phyloP scores from a whole-genome alignment of 2,797 vertebrate species.

The Lagorchestes hirsutus region DNA sequence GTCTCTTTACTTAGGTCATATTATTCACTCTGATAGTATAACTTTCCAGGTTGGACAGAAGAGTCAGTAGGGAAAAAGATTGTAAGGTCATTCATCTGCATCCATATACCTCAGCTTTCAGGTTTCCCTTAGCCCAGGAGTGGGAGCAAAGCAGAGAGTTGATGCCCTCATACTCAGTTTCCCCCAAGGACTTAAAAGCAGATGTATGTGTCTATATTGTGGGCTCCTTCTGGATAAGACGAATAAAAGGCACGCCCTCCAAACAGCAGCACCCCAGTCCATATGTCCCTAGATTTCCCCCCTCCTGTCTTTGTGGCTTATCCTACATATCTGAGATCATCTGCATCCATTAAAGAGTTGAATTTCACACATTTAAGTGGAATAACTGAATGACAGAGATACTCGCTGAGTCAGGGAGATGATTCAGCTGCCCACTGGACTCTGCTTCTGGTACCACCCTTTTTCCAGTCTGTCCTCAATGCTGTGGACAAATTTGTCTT shows the following conservation, averaged over 20 bases:
- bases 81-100: conserved; percentile 45
- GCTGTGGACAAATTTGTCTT: neutral
- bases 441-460: neutral
- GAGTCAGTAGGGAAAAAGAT: conserved; percentile 38
- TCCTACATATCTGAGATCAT: neutral
- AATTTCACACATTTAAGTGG: neutral
- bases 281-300: neutral
- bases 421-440: neutral
- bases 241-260: neutral
- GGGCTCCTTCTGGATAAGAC: conserved; percentile 15
- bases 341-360: neutral
- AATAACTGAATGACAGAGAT: neutral
- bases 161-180: neutral
- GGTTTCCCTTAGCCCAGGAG: conserved; percentile 12
- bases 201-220: neutral
- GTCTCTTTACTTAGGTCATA: conserved; percentile 13
- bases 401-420: neutral
- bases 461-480: neutral
- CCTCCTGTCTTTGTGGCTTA: neutral
- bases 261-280: neutral
- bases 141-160: neutral
- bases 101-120: conserved; percentile 25
- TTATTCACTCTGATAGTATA: conserved; percentile 45
- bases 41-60: conserved; percentile 58
- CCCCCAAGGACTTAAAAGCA: neutral